Evolutionary conservation across 2,797 vertebrate species (phyloP), one percentile per base, ranked within the genome.

Genomic region (Parauchenoglanis ngamensis): DNA sequence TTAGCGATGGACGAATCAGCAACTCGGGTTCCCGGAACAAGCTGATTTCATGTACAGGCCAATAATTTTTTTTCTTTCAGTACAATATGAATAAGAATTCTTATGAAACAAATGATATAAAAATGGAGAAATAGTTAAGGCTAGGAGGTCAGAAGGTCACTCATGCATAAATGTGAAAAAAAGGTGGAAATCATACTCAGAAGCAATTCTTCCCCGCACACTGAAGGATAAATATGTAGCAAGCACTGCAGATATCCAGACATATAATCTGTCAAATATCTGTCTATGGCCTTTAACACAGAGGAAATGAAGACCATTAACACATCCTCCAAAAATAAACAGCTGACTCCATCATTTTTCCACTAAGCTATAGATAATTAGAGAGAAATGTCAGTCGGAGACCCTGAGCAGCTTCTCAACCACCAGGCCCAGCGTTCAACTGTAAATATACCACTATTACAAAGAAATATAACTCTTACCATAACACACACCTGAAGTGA

Each of bases 351-450:
- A 54, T 52, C 11, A 54, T 17, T 85, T 85, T 67, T 65, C 67
- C 56, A 61, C 76, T 44, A 85, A 75, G 57, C 56, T 78, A 75
- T 61, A 81, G 65, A 54, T 85, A 88, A 85, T 85, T 88, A 68
- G 87, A 73, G 76, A 63, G 35, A 56, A 23, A 54, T 85, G 87
- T 85, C 87, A 81, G 35, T 63, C 28, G 4, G 82, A 78, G 49
- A 28, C 82, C 82, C 35, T 59, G 44, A 84, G 75, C 63, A 61
- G 52, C 40, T 79, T 40, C 40, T 35, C 40, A 31, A 46, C 44
- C 56, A 63, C 31, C 46, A 35, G 61, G 21, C n/a, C n/a, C 40
- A 40, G 79, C 2, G 7, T 40, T 49, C 80, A 19, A 49, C 44
- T 49, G 56, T 61, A 44, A 59, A 59, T 80, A 59, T 23, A 17